phyloP scores from a whole-genome alignment of 2,113 vertebrate genomes.

The Rostratula benghalensis region DNA sequence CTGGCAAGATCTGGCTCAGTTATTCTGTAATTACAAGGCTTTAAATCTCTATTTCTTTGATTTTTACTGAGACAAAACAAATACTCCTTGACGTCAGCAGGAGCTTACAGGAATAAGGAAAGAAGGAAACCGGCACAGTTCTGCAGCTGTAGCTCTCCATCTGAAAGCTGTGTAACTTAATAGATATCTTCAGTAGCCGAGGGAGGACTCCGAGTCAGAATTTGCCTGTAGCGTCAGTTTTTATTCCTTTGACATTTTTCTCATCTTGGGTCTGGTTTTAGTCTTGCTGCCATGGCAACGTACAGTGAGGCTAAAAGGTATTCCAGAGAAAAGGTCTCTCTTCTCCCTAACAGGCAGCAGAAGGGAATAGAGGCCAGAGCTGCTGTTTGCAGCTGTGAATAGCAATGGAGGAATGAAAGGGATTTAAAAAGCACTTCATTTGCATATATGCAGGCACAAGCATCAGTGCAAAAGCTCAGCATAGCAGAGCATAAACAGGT shows the following conservation, averaged over 20 bases:
- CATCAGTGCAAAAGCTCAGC: not conserved
- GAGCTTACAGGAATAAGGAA: not conserved
- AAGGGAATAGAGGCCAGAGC: not conserved
- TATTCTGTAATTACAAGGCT: constrained; percentile 17
- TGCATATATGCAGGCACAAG: not conserved
- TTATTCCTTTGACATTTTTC: constrained; percentile 36
- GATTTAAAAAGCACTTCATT: not conserved
- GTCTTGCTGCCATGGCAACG: constrained; percentile 65
- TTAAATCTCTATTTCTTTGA: constrained; percentile 27
- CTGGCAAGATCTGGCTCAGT: not conserved
- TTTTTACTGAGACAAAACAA: constrained; percentile 39
- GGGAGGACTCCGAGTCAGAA: not conserved
- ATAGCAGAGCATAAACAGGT: not conserved
- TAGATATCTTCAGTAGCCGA: not conserved
- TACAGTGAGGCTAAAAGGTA: constrained; percentile 51
- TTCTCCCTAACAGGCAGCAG: not conserved
- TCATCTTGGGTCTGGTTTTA: constrained; percentile 43
- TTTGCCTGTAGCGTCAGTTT: constrained; percentile 1
- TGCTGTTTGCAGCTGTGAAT: not conserved
- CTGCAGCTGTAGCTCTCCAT: constrained; percentile 1
- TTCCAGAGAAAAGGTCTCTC: constrained; percentile 36
- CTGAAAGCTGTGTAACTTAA: constrained; percentile 28
- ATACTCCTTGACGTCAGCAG: constrained; percentile 35
- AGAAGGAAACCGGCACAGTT: not conserved
- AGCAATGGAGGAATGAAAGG: not conserved